phyloP scores from a whole-genome alignment of 64 coral and sea anemone species.

The Catalaphyllia jardinei region DNA sequence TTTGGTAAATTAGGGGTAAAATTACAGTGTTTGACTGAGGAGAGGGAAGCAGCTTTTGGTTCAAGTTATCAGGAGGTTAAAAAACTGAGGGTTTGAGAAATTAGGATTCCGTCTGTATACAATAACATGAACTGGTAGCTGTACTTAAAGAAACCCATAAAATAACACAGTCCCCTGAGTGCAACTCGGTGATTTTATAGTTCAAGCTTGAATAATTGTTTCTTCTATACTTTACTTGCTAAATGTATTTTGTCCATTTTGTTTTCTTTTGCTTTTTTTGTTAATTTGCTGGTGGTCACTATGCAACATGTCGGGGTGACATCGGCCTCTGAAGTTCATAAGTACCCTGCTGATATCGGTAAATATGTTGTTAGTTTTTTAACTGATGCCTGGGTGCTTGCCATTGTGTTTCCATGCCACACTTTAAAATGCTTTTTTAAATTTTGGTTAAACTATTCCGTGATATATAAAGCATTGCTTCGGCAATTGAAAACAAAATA shows the following conservation, averaged over 20 bases:
- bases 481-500: neutral
- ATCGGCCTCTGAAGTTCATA: slow-evolving; percentile 97
- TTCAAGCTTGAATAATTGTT: slow-evolving; percentile 28
- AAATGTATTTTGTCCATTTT: slow-evolving; percentile 81
- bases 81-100: neutral
- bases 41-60: neutral
- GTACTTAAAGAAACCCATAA: too few relatives aligned
- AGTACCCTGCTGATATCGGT: slow-evolving; percentile 95
- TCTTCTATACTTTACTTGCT: slow-evolving; percentile 26
- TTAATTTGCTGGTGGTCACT: slow-evolving; percentile 99
- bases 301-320: slow-evolving; percentile 97
- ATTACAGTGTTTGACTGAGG: too few relatives aligned
- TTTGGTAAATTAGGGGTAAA: too few relatives aligned
- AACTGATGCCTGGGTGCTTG: slow-evolving; percentile 3
- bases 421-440: neutral
- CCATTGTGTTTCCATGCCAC: neutral
- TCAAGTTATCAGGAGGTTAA: neutral
- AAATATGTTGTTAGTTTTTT: slow-evolving; percentile 54
- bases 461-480: neutral
- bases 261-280: slow-evolving; percentile 81
- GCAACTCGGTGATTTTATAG: neutral
- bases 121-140: neutral
- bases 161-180: neutral
- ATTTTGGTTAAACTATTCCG: neutral
- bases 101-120: neutral